Evolutionary conservation across 2,113 vertebrate species (phyloP), one percentile per base, ranked within the genome.

Genomic region (Nicator chloris): DNA sequence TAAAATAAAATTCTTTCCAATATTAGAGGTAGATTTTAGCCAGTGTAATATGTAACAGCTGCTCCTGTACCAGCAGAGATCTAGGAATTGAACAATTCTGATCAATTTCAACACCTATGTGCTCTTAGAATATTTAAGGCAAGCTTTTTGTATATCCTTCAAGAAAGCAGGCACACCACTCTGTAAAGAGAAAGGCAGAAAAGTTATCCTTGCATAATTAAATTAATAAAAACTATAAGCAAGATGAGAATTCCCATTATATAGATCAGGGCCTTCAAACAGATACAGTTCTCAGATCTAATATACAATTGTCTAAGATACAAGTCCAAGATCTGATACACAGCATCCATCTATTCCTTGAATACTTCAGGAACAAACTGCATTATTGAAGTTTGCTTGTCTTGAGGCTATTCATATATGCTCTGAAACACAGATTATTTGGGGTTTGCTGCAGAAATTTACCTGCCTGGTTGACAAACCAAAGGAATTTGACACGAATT

Each of bases 101-200:
- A 86, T 39, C 2, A 9, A 51, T 45, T 23, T 31, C 7, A 37
- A 68, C 18, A 40, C 23, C 60, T 97, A 98, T 21, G n/a, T 92
- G n/a, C 33, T 96, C 92, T 86, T 96, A 86, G 11, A 40, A 94
- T 99, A 99, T 51, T 82, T 97, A 78, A 28, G 68, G 93, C 99
- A 99, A 89, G 99, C 99, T 92, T 98, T 98, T 73, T 97, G 97
- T 96, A 99, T 96, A 94, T 99, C 98, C 5, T 97, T 98, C 61
- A 99, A 86, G 95, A 99, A 99, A 57, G 90, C 95, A 44, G 99
- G 99, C 33, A 99, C 98, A 4, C 98, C 99, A 8, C 83, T 99
- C 99, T 99, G 98, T 53, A 92, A 93, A 76, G 59, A 94, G 82
- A 97, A 80, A 84, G 53, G 47, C 15, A 56, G 60, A 90, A n/a